Conservation (phyloP, 2,888 invertebrate genomes). For the Dichetophora obliterata region DNA sequence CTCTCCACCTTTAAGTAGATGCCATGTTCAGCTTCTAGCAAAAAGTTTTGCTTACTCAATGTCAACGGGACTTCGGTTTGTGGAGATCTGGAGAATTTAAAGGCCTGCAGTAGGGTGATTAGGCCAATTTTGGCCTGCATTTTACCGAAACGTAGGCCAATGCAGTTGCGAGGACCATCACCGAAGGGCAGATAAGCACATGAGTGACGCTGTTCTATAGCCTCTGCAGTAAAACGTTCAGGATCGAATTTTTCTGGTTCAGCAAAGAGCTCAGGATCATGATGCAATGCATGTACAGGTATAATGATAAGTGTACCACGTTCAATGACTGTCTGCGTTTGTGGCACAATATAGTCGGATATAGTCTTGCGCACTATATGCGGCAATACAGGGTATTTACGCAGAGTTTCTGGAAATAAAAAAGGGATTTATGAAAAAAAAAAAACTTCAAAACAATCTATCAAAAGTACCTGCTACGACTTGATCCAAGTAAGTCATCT, state of each 20-base stretch:
- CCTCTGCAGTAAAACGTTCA: conserved; percentile 73
- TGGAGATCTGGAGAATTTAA: conserved; percentile 54
- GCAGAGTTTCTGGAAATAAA: conserved; percentile 68
- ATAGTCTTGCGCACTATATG: conserved; percentile 71
- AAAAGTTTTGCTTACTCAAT: conserved; percentile 48
- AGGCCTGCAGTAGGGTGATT: conserved; percentile 57
- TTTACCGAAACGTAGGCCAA: conserved; percentile 65
- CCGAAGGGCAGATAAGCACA: conserved; percentile 65
- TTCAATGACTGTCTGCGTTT: conserved; percentile 70
- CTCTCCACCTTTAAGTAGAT: conserved; percentile 48
- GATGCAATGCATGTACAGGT: conserved; percentile 71
- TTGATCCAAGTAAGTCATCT: conserved; percentile 71
- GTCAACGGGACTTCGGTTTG: conserved; percentile 56
- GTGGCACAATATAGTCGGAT: conserved; percentile 71
- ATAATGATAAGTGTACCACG: conserved; percentile 59
- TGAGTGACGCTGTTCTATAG: conserved; percentile 71
- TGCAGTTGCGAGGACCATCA: conserved; percentile 65
- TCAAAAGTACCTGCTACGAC: conserved; percentile 61
- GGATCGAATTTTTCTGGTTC: conserved; percentile 76
- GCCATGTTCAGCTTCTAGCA: conserved; percentile 51
- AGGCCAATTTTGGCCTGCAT: conserved; percentile 62
- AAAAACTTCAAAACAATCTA: no score
- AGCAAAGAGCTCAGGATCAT: conserved; percentile 70
- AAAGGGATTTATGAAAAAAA: no score
- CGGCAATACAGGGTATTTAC: conserved; percentile 73